Conservation (phyloP, 2,888 invertebrate species). For the Pelosia muscerda region DNA sequence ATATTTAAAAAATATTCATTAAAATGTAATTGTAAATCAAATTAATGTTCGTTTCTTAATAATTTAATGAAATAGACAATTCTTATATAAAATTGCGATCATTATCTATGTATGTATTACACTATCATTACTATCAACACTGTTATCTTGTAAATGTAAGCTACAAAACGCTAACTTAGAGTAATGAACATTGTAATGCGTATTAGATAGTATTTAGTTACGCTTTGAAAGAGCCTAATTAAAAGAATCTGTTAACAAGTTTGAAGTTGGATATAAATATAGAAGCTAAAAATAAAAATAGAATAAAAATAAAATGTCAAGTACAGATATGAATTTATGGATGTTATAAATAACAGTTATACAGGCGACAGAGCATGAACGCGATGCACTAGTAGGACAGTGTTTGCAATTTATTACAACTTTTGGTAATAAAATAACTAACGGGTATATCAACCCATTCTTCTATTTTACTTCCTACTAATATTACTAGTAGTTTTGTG, state of each 20-base stretch:
- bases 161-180: conserved; percentile 33
- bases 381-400: background rate
- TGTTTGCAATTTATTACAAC: background rate
- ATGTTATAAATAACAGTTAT: background rate
- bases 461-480: background rate
- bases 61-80: too few relatives aligned
- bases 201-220: background rate
- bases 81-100: conserved; percentile 28
- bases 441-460: background rate
- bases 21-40: too few relatives aligned
- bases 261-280: background rate
- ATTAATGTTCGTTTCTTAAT: too few relatives aligned
- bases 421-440: background rate
- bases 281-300: background rate
- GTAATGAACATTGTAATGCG: background rate
- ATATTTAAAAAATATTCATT: too few relatives aligned
- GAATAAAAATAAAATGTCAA: background rate
- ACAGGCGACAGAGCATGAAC: background rate
- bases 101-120: conserved; percentile 29
- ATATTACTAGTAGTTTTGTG: too few relatives aligned
- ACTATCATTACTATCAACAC: conserved; percentile 37
- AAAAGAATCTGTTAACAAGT: background rate
- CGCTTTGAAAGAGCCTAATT: background rate
- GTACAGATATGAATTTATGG: background rate
- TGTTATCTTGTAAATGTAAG: conserved; percentile 39